These are phyloP conservation scores for Poeciliopsis occidentalis DNA, from an alignment of 2,113 vertebrate species.

Conservation along the genomic window DNA sequence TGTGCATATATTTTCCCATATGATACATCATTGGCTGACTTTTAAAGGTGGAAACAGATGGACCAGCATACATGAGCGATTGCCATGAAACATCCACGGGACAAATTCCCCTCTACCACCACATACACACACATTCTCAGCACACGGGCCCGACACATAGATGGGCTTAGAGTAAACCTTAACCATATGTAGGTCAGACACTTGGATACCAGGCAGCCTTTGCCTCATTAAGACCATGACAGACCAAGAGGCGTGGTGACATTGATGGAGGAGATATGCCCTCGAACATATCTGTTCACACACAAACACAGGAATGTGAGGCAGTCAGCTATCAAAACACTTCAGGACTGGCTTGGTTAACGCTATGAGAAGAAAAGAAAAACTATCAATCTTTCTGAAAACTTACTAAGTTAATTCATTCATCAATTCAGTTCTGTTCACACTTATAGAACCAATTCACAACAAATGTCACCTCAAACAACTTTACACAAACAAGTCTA, in stretches of 20 bases:
- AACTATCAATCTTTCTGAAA: slow-evolving; percentile 17
- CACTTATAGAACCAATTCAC: too few species aligned
- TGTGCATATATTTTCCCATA: neutral
- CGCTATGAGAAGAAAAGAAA: slow-evolving; percentile 38
- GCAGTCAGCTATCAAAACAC: slow-evolving; percentile 47
- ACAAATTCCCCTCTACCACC: slow-evolving; percentile 37
- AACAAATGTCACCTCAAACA: too few species aligned
- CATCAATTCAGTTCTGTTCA: too few species aligned
- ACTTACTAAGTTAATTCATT: too few species aligned
- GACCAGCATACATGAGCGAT: slow-evolving; percentile 63
- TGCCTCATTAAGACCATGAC: slow-evolving; percentile 44
- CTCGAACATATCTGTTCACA: slow-evolving; percentile 17
- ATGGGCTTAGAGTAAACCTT: slow-evolving; percentile 43
- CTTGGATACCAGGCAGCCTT: slow-evolving; percentile 39
- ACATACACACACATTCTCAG: slow-evolving; percentile 9
- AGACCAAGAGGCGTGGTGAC: slow-evolving; percentile 62
- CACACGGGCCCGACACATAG: slow-evolving; percentile 23
- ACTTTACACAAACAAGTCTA: too few species aligned
- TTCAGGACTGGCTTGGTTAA: slow-evolving; percentile 58
- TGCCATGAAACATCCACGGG: slow-evolving; percentile 21
- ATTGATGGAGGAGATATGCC: slow-evolving; percentile 59
- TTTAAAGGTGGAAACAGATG: slow-evolving; percentile 56
- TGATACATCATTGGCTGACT: neutral
- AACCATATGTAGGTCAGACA: slow-evolving; percentile 71
- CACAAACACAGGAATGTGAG: slow-evolving; percentile 43